phyloP scores from a whole-genome alignment of 2,113 vertebrate genomes.

The Hippoglossus stenolepis region DNA sequence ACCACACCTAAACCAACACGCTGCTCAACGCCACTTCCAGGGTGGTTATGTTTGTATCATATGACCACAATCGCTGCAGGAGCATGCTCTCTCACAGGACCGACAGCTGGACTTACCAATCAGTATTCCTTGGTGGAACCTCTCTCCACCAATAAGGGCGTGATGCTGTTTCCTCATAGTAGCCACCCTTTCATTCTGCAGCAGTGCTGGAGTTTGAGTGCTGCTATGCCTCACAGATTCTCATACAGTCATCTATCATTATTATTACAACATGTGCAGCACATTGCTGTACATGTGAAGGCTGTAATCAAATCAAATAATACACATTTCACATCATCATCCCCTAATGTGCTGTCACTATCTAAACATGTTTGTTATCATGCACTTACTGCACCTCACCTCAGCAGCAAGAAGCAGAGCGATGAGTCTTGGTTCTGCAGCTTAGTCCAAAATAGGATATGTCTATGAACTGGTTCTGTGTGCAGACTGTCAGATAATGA shows the following conservation, averaged over 20 bases:
- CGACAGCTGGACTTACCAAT: conserved; percentile 44
- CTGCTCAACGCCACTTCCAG: conserved; percentile 23
- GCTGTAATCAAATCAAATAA: not conserved
- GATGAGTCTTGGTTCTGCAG: conserved; percentile 26
- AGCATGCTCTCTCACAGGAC: conserved; percentile 31
- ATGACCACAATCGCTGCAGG: conserved; percentile 29
- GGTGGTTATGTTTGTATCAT: conserved; percentile 32
- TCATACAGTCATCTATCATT: not conserved
- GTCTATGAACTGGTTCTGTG: conserved; percentile 18
- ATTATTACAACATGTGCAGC: not conserved
- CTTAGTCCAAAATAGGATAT: conserved; percentile 1
- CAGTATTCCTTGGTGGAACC: not conserved
- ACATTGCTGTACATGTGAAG: not conserved
- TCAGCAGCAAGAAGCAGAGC: conserved; percentile 21
- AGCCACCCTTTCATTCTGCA: conserved; percentile 49
- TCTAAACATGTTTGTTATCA: conserved; percentile 7
- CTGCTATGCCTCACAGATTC: conserved; percentile 21
- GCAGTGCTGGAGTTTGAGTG: conserved; percentile 27
- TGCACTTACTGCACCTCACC: conserved; percentile 53
- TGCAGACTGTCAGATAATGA: conserved; percentile 28
- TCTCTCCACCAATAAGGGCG: conserved; percentile 44
- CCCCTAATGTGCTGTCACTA: not conserved
- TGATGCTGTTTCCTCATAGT: conserved; percentile 61
- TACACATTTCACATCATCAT: not conserved
- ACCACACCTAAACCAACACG: conserved; percentile 64